Base-by-base conservation (phyloP, 2,797 vertebrate genomes). In the Coregonus ussuriensis region DNA sequence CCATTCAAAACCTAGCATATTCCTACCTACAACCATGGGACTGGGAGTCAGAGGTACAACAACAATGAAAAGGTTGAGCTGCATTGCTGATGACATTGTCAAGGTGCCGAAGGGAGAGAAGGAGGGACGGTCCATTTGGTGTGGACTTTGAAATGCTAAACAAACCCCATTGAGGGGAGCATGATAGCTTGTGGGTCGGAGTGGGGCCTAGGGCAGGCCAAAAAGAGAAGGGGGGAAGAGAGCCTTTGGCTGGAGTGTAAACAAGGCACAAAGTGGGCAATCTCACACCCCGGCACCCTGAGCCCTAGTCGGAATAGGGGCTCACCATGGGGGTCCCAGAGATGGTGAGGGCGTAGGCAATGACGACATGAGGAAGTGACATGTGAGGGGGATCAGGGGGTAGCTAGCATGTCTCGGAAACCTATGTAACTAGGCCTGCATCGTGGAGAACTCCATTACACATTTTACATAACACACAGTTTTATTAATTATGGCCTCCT, bases 231-330 rank as follows among this genome's bases (percentile, higher is more conserved):
- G 52, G 14, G 72, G 47, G 35, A 3, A 54, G 25, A 29, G 41
- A 59, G 66, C 35, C 14, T 84, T 72, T 72, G 84, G 80, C 77
- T 78, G 77, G 9, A 54, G 33, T 16, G 74, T 67, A 41, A 71
- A 74, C 52, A 71, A 47, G 9, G 37, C 35, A 52, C 66, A 52
- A 53, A 15, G 78, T 76, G 81, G 56, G 76, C 76, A 35, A 74
- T 67, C 79, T 86, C 77, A 75, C 84, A 82, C 81, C 66, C 33
- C 9, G n/a, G 77, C 54, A 75, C 63, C 76, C 83, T 47, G 16
- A 47, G 56, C 14, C 54, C 56, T 25, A 33, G 54, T 25, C 29
- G 77, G 74, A 83, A 78, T 62, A 54, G 75, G 15, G 54, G 52
- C 33, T 74, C 56, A 29, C 18, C 6, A 31, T 47, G 67, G 75